Percentiles rank a stretch among this genome's conserved stretches.
Evolutionary conservation across 2,888 invertebrate species (phyloP).

Genomic region (Diaperis boleti): DNA sequence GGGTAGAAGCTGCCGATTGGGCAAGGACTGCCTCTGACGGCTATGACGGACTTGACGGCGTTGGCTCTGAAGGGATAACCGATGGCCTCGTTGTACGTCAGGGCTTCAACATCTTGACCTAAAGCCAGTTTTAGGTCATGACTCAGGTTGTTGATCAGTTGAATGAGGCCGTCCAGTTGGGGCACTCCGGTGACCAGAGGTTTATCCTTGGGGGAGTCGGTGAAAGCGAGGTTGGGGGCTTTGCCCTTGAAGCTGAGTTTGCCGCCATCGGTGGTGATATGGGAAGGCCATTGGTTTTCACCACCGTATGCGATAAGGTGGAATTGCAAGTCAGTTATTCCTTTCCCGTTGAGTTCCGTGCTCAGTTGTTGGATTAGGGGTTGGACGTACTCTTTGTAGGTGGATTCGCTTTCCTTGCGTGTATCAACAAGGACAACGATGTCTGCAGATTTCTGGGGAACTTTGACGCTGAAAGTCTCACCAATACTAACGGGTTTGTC

Average conservation of each 20-base stretch:
- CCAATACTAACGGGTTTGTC: conserved; percentile 70
- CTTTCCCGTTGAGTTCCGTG: conserved; percentile 73
- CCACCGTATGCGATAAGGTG: conserved; percentile 73
- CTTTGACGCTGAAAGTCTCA: conserved; percentile 74
- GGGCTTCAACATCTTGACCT: conserved; percentile 55
- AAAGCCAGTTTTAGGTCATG: conserved; percentile 59
- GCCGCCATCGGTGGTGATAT: conserved; percentile 68
- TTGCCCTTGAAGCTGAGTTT: conserved; percentile 69
- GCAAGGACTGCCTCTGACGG: conserved; percentile 74
- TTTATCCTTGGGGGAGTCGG: conserved; percentile 51
- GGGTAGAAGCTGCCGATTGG: conserved; percentile 68
- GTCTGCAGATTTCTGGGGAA: conserved; percentile 83
- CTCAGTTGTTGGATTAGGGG: conserved; percentile 73
- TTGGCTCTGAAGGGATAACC: conserved; percentile 82
- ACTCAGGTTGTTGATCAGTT: conserved; percentile 55
- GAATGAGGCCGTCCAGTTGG: conserved; percentile 55
- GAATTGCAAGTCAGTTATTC: conserved; percentile 73
- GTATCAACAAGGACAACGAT: conserved; percentile 83
- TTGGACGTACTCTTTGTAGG: conserved; percentile 74
- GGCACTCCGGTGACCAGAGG: conserved; percentile 49
- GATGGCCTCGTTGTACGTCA: conserved; percentile 74
- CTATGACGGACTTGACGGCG: conserved; percentile 80
- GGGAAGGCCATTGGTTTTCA: conserved; percentile 69
- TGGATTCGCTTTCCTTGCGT: conserved; percentile 71
- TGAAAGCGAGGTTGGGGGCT: conserved; percentile 63